Percentiles rank a stretch among this genome's conserved stretches.
Conservation (phyloP, 2,888 invertebrate genomes). For the Capitulum mitella region DNA sequence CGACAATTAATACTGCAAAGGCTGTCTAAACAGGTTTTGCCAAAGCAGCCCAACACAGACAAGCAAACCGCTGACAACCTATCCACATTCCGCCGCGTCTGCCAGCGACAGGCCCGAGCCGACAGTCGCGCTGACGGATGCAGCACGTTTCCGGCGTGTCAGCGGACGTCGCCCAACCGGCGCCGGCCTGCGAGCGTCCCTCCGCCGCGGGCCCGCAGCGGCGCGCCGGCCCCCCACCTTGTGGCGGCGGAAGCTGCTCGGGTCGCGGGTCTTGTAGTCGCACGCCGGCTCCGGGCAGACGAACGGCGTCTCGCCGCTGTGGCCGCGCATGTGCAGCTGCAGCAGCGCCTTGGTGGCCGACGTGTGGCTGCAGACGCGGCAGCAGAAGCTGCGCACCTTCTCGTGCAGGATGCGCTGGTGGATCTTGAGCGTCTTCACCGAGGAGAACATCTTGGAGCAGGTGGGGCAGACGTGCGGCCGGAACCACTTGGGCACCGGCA, state of each 20-base stretch:
- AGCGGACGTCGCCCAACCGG: too few relatives aligned
- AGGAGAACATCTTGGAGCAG: slow-evolving; percentile 9
- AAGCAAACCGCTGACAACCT: too few relatives aligned
- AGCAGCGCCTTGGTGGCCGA: slow-evolving; percentile 14
- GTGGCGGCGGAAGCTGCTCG: background rate
- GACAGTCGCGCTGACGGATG: too few relatives aligned
- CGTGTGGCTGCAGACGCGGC: slow-evolving; percentile 23
- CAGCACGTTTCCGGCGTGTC: too few relatives aligned
- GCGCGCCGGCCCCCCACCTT: too few relatives aligned
- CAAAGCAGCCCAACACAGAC: too few relatives aligned
- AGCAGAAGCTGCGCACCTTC: slow-evolving; percentile 16
- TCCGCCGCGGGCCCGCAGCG: too few relatives aligned
- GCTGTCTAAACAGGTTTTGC: too few relatives aligned
- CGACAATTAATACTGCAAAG: too few relatives aligned
- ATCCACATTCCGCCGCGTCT: too few relatives aligned
- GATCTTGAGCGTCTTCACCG: background rate
- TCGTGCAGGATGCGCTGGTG: slow-evolving; percentile 20
- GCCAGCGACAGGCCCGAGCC: too few relatives aligned
- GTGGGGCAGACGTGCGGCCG: background rate
- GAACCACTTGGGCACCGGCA: slow-evolving; percentile 1
- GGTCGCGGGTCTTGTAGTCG: slow-evolving; percentile 37
- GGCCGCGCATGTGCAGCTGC: slow-evolving; percentile 53
- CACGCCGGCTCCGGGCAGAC: slow-evolving; percentile 53
- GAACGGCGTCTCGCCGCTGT: slow-evolving; percentile 60
- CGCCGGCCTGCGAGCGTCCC: too few relatives aligned